phyloP scores from a whole-genome alignment of 2,113 vertebrate genomes.

The Redunca redunca region DNA sequence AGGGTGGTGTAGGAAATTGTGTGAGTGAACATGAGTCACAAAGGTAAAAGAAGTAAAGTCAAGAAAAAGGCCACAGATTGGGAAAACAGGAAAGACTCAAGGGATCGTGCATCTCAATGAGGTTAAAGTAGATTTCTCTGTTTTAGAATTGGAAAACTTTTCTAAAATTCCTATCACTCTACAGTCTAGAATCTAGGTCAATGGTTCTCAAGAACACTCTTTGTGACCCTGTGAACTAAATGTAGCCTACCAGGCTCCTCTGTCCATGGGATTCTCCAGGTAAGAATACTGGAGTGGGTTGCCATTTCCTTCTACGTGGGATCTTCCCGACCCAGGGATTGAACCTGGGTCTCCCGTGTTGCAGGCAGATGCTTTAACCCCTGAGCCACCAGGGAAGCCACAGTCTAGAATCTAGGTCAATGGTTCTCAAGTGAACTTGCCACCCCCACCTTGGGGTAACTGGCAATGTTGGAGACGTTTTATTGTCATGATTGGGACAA shows the following conservation, averaged over 20 bases:
- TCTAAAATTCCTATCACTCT: not conserved
- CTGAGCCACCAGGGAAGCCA: too few species aligned
- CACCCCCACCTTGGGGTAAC: not conserved
- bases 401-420: not conserved
- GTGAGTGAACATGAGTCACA: not conserved
- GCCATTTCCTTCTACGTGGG: too few species aligned
- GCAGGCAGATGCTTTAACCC: too few species aligned
- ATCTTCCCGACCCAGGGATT: too few species aligned
- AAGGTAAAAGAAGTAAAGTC: not conserved
- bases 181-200: not conserved
- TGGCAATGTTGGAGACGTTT: not conserved
- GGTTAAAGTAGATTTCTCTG: not conserved
- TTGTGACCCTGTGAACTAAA: too few species aligned
- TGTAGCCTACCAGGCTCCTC: too few species aligned
- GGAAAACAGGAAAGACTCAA: not conserved
- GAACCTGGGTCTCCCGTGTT: accelerated
- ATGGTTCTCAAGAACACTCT: too few species aligned
- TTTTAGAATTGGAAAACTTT: not conserved
- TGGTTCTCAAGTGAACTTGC: not conserved
- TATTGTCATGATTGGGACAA: not conserved
- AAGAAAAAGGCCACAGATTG: not conserved
- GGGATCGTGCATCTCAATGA: not conserved
- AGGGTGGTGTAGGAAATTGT: not conserved
- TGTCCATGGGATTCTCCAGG: too few species aligned
- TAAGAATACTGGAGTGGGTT: too few species aligned